Percentiles rank a stretch among this genome's conserved stretches.
These are phyloP conservation scores for Pachycephus smyrnensis DNA, from an alignment of 2,888 invertebrate species.

Conservation along the genomic window DNA sequence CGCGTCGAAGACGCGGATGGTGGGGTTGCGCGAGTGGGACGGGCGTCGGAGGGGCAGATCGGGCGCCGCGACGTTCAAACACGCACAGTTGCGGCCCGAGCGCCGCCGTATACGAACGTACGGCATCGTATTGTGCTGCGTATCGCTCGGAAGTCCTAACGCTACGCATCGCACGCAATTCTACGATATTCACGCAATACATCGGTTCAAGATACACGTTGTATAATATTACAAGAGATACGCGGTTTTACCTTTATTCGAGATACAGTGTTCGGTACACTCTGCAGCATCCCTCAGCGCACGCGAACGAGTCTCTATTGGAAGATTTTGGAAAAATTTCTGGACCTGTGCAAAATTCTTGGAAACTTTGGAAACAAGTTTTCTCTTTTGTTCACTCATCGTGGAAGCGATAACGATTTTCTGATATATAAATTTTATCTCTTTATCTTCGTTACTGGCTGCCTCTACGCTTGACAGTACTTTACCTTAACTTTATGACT, in stretches of 20 bases:
- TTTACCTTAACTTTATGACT: not conserved
- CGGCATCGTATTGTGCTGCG: slow-evolving; percentile 6
- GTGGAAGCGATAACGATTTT: not conserved
- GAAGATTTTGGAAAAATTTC: not conserved
- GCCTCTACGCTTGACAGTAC: not conserved
- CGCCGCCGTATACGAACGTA: slow-evolving; percentile 60
- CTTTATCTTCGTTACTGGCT: not conserved
- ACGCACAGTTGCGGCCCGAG: slow-evolving; percentile 65
- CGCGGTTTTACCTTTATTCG: not conserved
- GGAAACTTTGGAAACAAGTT: not conserved
- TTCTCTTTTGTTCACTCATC: not conserved
- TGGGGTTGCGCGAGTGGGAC: slow-evolving; percentile 36
- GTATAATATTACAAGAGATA: not conserved
- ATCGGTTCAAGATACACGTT: not conserved
- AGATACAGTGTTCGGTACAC: not conserved
- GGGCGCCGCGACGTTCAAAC: slow-evolving; percentile 61
- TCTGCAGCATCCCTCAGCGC: not conserved
- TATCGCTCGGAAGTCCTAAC: not conserved
- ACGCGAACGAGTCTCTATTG: not conserved
- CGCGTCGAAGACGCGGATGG: slow-evolving; percentile 33
- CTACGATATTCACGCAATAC: not conserved
- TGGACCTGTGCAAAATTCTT: not conserved
- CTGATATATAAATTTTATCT: not conserved
- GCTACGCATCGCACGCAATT: not conserved
- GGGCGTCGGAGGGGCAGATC: slow-evolving; percentile 62